Percentiles rank a stretch among this genome's conserved stretches.
Evolutionary conservation across 2,797 vertebrate genomes (phyloP).

Genomic region (Acanthurus tractus): DNA sequence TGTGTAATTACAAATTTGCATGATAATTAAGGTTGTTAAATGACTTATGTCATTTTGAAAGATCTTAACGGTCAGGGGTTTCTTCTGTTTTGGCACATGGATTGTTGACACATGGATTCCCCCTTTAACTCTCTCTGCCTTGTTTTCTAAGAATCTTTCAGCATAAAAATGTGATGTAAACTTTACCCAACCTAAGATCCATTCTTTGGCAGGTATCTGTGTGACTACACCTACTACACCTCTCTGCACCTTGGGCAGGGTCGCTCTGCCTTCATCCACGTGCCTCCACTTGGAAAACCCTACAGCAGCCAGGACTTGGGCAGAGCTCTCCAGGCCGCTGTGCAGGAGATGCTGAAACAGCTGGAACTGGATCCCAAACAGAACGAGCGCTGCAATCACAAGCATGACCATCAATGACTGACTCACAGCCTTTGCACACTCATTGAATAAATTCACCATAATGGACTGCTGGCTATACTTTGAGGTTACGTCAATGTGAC

Average conservation of each 20-base stretch:
- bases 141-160: background rate
- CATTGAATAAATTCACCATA: background rate
- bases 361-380: constrained; percentile 84
- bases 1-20: background rate
- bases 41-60: background rate
- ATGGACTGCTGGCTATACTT: background rate
- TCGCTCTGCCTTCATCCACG: constrained; percentile 91
- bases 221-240: constrained; percentile 96
- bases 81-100: background rate
- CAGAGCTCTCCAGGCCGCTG: constrained; percentile 87
- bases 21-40: background rate
- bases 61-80: background rate
- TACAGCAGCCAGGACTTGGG: constrained; percentile 92
- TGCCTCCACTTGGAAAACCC: constrained; percentile 92
- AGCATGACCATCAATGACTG: constrained; percentile 48
- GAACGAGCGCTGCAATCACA: constrained; percentile 70
- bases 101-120: background rate
- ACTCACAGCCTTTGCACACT: background rate
- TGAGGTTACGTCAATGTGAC: background rate
- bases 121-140: background rate
- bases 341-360: constrained; percentile 90
- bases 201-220: constrained; percentile 89
- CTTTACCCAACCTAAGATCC: background rate
- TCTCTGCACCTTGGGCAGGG: constrained; percentile 92
- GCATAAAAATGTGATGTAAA: background rate